Base-by-base conservation (phyloP, 1,140 invertebrate species). In the Drosophila bifasciata region DNA sequence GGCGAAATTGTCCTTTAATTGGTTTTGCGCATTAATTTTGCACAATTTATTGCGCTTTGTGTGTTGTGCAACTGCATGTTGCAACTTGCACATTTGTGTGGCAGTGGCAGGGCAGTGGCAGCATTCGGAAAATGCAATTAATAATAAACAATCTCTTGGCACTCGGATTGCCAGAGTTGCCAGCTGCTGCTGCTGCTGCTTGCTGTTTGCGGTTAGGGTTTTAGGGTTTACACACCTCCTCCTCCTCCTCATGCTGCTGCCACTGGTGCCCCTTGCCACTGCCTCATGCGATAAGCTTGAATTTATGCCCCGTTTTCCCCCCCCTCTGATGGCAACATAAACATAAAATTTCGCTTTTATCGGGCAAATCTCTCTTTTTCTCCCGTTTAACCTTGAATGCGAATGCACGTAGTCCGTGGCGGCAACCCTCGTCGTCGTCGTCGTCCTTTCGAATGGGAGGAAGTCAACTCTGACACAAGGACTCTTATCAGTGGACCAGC, bases 11-110 rank as follows among this genome's bases (percentile, higher is more conserved):
- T 80, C 76, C 79, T 85, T 85, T 86, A 85, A 85, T 85, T 85
- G 81, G 80, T 85, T 85, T 85, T 86, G 50, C 81, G 60, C 72
- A 85, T 85, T 85, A 85, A 85, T 86, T 85, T 85, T 85, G 80
- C 80, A 85, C 49, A 85, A 85, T 85, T 85, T 86, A 85, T 86
- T 86, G 72, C 81, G 58, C 78, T 68, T 69, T 69, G 66, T 57
- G 64, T 16, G 23, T 69, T 68, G 66, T 57, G 64, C 25, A 23
- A 25, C 17, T 64, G 49, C 32, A 21, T 8, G 36, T 8, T 61
- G 8, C 15, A 6, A 39, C 17, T 21, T n/a, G n/a, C 23, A 16
- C 39, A 15, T n/a, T 28, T 36, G 32, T 36, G 32, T 17, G 58
- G 36, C 59, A 59, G 13, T 58, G 40, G 13, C n/a, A 58, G 17